These are phyloP conservation scores for Phoxinus dragarum DNA, from an alignment of 2,797 vertebrate genomes.

Conservation along the genomic window DNA sequence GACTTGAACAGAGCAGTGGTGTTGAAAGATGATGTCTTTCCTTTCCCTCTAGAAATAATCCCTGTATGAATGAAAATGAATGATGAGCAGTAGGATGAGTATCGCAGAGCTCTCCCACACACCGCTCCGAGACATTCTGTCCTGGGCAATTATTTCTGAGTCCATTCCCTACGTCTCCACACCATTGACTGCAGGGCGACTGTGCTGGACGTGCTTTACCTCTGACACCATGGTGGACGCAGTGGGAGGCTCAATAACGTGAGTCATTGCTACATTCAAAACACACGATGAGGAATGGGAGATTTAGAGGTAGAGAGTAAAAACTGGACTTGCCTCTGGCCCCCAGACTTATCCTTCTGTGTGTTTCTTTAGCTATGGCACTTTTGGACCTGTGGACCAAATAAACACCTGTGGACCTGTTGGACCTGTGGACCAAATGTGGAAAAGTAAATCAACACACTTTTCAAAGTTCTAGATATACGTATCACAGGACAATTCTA, in stretches of 20 bases:
- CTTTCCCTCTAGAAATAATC: slow-evolving; percentile 18
- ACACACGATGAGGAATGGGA: slow-evolving; percentile 17
- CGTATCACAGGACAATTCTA: background rate
- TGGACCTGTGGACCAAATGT: background rate
- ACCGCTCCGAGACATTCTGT: slow-evolving; percentile 26
- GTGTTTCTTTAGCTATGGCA: background rate
- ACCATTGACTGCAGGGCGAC: slow-evolving; percentile 28
- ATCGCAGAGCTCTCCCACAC: slow-evolving; percentile 23
- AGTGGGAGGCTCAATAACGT: slow-evolving; percentile 31
- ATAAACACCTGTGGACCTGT: background rate
- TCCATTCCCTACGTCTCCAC: slow-evolving; percentile 25
- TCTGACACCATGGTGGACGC: slow-evolving; percentile 32
- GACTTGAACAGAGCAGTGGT: background rate
- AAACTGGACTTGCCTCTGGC: slow-evolving; percentile 24
- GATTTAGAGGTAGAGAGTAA: slow-evolving; percentile 33
- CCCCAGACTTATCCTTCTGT: background rate
- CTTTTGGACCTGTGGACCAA: background rate
- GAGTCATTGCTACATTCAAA: slow-evolving; percentile 21
- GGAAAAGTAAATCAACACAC: background rate
- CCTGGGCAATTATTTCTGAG: slow-evolving; percentile 33
- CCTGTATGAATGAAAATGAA: slow-evolving; percentile 23
- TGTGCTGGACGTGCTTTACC: slow-evolving; percentile 1
- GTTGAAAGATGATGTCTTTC: slow-evolving; percentile 29
- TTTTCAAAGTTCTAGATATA: background rate
- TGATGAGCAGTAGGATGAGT: slow-evolving; percentile 30